A percentile compares a stretch with the other conserved stretches of the same genome.
Evolutionary conservation across 2,113 vertebrate species (phyloP).

Genomic region (Athene cunicularia): DNA sequence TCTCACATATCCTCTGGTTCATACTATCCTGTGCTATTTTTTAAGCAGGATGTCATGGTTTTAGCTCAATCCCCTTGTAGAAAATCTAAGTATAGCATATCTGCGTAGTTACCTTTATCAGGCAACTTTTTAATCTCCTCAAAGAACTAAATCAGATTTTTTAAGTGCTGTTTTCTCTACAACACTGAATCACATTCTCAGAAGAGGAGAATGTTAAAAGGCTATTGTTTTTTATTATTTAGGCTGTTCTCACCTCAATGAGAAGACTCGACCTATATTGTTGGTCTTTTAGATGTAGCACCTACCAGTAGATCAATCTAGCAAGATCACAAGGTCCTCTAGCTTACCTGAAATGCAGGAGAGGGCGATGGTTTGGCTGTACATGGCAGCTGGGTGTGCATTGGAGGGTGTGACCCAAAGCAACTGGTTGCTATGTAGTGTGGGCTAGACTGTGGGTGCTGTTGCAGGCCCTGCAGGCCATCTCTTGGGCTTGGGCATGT

Average conservation of each 20-base stretch:
- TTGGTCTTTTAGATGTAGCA: neutral
- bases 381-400: neutral
- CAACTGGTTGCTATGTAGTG: accelerated
- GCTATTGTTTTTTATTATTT: neutral
- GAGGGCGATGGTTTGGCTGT: neutral
- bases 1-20: conserved; percentile 45
- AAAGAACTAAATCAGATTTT: conserved; percentile 52
- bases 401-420: accelerated
- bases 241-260: neutral
- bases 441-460: neutral
- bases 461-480: neutral
- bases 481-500: neutral
- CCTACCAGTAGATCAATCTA: neutral
- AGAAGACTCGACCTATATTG: neutral
- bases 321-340: neutral
- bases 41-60: conserved; percentile 54
- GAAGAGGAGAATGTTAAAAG: neutral
- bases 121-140: conserved; percentile 51
- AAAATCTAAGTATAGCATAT: conserved; percentile 64
- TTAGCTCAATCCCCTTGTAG: conserved; percentile 52
- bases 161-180: conserved; percentile 53
- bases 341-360: neutral
- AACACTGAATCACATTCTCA: conserved; percentile 49
- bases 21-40: conserved; percentile 62
- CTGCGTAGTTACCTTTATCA: conserved; percentile 65